Evolutionary conservation across 2,888 invertebrate genomes (phyloP), one percentile per base, ranked within the genome.

Genomic region (Arctia plantaginis): DNA sequence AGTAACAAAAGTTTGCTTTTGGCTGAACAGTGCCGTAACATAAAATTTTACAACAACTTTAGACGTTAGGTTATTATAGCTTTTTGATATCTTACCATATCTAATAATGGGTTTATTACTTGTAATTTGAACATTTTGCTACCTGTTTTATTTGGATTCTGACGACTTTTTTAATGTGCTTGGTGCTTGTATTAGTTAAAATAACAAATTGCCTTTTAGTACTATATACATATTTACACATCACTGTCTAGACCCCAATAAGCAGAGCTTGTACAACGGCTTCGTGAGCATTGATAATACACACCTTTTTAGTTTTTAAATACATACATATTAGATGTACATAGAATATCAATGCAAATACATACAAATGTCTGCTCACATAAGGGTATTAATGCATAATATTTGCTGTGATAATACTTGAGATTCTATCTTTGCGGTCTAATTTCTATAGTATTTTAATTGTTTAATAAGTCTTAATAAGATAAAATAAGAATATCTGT

Each of bases 1-100:
- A 86, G 87, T 89, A 90, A 90, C 91, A 91, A 92, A 92, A 93
- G 90, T 93, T 93, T 89, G 89, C 87, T 91, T 71, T 91, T 88
- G 86, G 87, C 90, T 88, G 92, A 91, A 92, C 91, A 91, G 87
- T 90, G 91, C 91, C 92, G 93, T 93, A 92, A 92, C 93, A 91
- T 94, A 93, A 94, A 93, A 93, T 94, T 94, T 94, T 93, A 93
- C 93, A 94, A 92, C 93, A 92, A 94, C 91, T 93, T 93, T 89
- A 90, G 93, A 93, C 91, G 91, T 90, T 88, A 90, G 85, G 85
- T 90, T 91, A 90, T 92, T 94, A 93, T 91, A 77, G 90, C 92
- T 92, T 93, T 94, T 93, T 94, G 92, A 94, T 94, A 93, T 93
- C 93, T 93, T 90, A 87, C 90, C 90, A 88, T 89, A 90, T 90